Conservation (phyloP, 2,888 invertebrate species). For the Hesperia comma region DNA sequence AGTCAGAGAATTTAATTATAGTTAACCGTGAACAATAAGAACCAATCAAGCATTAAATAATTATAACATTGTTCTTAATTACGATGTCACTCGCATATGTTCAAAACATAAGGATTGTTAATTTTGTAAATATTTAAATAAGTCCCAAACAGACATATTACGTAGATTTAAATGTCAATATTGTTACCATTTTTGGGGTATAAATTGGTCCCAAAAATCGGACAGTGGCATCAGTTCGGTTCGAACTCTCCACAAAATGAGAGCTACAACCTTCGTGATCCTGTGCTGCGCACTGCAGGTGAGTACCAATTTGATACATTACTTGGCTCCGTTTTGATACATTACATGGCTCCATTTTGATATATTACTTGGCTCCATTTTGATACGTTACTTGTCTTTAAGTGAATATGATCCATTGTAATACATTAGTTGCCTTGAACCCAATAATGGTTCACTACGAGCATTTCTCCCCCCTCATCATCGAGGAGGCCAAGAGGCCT, state of each 20-base stretch:
- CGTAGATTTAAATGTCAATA: slow-evolving; percentile 37
- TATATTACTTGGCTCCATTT: no score
- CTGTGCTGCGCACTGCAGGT: slow-evolving; percentile 77
- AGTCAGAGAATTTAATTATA: no score
- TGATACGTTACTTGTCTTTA: no score
- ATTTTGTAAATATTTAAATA: slow-evolving; percentile 59
- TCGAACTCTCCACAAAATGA: slow-evolving; percentile 75
- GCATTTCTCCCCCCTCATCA: no score
- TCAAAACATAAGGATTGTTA: slow-evolving; percentile 51
- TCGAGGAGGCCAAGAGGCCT: no score
- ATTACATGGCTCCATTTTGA: no score
- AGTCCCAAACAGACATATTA: slow-evolving; percentile 42
- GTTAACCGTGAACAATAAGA: no score
- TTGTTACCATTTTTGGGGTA: slow-evolving; percentile 53
- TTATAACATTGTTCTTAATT: slow-evolving; percentile 63
- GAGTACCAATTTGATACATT: slow-evolving; percentile 48
- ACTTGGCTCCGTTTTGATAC: no score
- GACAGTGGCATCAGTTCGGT: slow-evolving; percentile 67
- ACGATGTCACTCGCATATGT: slow-evolving; percentile 53
- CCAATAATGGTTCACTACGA: no score
- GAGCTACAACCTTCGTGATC: slow-evolving; percentile 77
- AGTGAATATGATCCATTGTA: no score
- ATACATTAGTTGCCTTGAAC: no score
- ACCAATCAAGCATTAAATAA: slow-evolving; percentile 56
- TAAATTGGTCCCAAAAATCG: slow-evolving; percentile 57